A percentile compares a stretch with the other conserved stretches of the same genome.
Evolutionary conservation across 1,140 invertebrate genomes (phyloP).

Genomic region (Antheraea pernyi): DNA sequence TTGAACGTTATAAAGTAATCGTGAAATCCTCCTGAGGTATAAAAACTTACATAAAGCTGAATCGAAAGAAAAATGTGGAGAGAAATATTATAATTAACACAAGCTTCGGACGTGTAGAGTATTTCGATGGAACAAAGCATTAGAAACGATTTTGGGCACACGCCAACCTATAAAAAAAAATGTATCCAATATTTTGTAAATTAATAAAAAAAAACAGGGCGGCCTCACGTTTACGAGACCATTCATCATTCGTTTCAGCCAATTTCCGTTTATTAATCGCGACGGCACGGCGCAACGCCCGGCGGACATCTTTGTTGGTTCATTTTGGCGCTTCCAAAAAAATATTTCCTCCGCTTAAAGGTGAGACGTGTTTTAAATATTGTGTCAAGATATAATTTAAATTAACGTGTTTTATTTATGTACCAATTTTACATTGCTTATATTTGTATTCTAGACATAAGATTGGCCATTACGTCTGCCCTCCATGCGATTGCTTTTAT

Average conservation of each 20-base stretch:
- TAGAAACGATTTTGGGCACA: too few relatives aligned
- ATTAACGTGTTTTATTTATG: background rate
- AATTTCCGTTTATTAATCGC: conserved; percentile 3
- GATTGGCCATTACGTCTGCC: too few relatives aligned
- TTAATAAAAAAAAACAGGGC: background rate
- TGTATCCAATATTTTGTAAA: background rate
- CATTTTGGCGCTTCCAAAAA: background rate
- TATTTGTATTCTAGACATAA: too few relatives aligned
- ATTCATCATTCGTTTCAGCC: conserved; percentile 2
- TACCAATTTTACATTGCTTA: too few relatives aligned
- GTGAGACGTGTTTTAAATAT: background rate
- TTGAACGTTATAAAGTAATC: too few relatives aligned
- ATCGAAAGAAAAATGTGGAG: too few relatives aligned
- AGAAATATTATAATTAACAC: too few relatives aligned
- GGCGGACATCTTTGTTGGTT: background rate
- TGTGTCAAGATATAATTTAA: background rate
- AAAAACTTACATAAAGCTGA: too few relatives aligned
- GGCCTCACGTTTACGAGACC: background rate
- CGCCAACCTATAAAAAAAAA: background rate
- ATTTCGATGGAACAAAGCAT: too few relatives aligned
- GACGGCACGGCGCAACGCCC: background rate
- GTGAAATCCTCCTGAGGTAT: too few relatives aligned
- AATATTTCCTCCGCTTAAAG: background rate
- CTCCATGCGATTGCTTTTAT: too few relatives aligned
- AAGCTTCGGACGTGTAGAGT: too few relatives aligned